Percentiles rank a stretch among this genome's conserved stretches.
Evolutionary conservation across 2,888 invertebrate species (phyloP).

Genomic region (Drosophila hamatofila): DNA sequence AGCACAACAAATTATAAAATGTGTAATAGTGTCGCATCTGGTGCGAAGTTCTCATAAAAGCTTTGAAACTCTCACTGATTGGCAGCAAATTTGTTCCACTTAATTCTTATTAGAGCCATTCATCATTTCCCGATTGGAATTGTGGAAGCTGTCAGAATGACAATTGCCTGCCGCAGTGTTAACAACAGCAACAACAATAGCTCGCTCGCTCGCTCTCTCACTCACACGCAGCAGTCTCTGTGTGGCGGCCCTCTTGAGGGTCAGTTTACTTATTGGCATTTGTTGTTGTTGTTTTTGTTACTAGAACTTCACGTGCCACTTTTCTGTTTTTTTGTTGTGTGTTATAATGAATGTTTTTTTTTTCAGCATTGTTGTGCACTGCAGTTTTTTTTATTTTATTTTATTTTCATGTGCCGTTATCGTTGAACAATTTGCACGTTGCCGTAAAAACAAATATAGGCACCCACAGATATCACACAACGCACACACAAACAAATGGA

Average conservation of each 20-base stretch:
- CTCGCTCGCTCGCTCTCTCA: background rate
- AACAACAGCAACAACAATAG: conserved; percentile 27
- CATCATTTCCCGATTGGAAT: conserved; percentile 40
- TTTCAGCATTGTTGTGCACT: conserved; percentile 32
- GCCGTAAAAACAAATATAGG: conserved; percentile 48
- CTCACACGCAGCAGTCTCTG: conserved; percentile 3
- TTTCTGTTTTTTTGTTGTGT: conserved; percentile 25
- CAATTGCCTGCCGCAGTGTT: conserved; percentile 50
- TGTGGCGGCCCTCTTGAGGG: conserved; percentile 30
- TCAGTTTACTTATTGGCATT: conserved; percentile 37
- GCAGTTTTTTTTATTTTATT: conserved; percentile 32
- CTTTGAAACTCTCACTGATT: conserved; percentile 44
- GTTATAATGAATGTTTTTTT: conserved; percentile 23
- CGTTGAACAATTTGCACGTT: conserved; percentile 62
- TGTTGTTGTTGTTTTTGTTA: conserved; percentile 7
- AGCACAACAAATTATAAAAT: conserved; percentile 22
- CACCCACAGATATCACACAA: conserved; percentile 32
- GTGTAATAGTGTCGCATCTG: conserved; percentile 29
- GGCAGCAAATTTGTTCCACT: conserved; percentile 53
- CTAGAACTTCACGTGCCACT: conserved; percentile 52
- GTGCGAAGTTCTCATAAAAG: conserved; percentile 9
- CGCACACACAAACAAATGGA: conserved; percentile 16
- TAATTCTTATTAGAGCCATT: conserved; percentile 42
- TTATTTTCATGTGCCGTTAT: conserved; percentile 29
- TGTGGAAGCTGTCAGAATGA: conserved; percentile 59